Evolutionary conservation across 2,888 invertebrate genomes (phyloP).

Genomic region (Scaptomyza reducta): DNA sequence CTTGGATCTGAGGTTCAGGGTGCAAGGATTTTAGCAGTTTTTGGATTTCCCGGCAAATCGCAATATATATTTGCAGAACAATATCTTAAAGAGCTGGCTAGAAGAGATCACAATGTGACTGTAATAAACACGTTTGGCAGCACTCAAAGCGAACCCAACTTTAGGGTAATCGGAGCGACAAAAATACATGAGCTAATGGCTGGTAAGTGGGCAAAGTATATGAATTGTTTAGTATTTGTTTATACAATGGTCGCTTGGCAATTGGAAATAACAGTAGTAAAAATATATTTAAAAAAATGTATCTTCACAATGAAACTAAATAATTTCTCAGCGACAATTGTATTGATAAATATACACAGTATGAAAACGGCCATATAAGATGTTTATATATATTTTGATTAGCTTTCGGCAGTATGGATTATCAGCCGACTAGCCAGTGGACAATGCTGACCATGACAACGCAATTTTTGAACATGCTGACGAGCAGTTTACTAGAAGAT

Average conservation of each 20-base stretch:
- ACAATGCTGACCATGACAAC: conserved; percentile 53
- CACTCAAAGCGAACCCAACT: conserved; percentile 69
- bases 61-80: conserved; percentile 80
- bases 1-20: conserved; percentile 30
- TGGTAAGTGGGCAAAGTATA: conserved; percentile 25
- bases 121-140: conserved; percentile 79
- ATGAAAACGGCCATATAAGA: not conserved
- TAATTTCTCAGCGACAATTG: not conserved
- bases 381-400: not conserved
- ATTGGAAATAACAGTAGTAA: not conserved
- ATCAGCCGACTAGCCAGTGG: conserved; percentile 51
- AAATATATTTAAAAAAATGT: no score
- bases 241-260: not conserved
- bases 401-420: conserved; percentile 48
- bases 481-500: conserved; percentile 52
- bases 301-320: no score
- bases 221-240: not conserved
- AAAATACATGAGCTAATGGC: conserved; percentile 68
- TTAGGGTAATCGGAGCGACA: conserved; percentile 67
- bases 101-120: conserved; percentile 82
- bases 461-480: conserved; percentile 57
- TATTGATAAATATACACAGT: not conserved
- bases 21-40: conserved; percentile 67
- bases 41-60: conserved; percentile 75
- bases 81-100: conserved; percentile 78